phyloP scores from a whole-genome alignment of 2,113 vertebrate species.

The Pavo muticus region DNA sequence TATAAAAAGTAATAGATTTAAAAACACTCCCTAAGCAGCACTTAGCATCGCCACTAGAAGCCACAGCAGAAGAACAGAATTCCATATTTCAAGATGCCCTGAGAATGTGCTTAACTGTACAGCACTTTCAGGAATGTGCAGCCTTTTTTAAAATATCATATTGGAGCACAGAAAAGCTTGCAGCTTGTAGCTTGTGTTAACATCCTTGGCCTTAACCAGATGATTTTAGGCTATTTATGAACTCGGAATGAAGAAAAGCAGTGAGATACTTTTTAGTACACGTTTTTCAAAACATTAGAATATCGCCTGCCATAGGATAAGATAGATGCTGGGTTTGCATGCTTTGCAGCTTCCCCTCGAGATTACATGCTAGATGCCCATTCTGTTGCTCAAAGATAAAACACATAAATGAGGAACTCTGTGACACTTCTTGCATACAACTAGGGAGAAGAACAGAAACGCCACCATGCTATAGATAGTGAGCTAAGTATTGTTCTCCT shows the following conservation, averaged over 20 bases:
- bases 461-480: neutral
- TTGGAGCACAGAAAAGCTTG: neutral
- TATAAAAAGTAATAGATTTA: neutral
- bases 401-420: neutral
- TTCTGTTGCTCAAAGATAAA: neutral
- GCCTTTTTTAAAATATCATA: neutral
- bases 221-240: neutral
- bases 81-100: neutral
- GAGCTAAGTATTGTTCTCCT: neutral
- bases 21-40: neutral
- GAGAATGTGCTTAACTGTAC: neutral
- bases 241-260: neutral
- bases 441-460: neutral
- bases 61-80: neutral
- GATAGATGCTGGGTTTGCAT: fast-evolving
- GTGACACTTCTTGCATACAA: neutral
- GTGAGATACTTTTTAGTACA: neutral
- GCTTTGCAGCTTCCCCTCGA: neutral
- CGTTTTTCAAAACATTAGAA: neutral
- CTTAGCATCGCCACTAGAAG: neutral
- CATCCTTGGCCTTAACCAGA: neutral
- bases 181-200: neutral
- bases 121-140: neutral
- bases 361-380: neutral
- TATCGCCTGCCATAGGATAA: neutral